Percentiles rank a stretch among this genome's conserved stretches.
Conservation (phyloP, 2,888 invertebrate genomes). For the Oscheius sp. region DNA sequence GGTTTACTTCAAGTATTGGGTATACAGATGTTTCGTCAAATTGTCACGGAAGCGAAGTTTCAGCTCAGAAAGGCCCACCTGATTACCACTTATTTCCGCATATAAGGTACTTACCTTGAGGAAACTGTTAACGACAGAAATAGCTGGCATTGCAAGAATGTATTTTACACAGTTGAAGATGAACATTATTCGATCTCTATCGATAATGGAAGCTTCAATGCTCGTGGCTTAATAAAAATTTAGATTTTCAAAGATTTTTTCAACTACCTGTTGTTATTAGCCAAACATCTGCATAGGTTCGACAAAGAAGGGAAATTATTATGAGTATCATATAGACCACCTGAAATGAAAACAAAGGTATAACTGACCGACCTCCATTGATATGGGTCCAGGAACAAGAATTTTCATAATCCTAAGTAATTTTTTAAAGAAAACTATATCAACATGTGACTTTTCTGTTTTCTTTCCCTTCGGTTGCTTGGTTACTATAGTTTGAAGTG, state of each 20-base stretch:
- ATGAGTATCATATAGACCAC: slow-evolving; percentile 70
- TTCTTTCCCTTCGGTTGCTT: slow-evolving; percentile 28
- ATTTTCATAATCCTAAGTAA: slow-evolving; percentile 58
- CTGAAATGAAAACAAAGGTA: slow-evolving; percentile 29
- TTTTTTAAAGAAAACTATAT: slow-evolving; percentile 53
- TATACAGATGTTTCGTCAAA: slow-evolving; percentile 85
- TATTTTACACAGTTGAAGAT: slow-evolving; percentile 81
- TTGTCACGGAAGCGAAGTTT: slow-evolving; percentile 89
- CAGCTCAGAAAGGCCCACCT: slow-evolving; percentile 90
- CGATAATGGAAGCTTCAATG: slow-evolving; percentile 80
- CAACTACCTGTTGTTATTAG: slow-evolving; percentile 92
- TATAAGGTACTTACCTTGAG: slow-evolving; percentile 78
- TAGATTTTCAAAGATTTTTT: background rate
- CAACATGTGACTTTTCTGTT: slow-evolving; percentile 46
- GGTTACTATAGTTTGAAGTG: slow-evolving; percentile 15
- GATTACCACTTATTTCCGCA: slow-evolving; percentile 39
- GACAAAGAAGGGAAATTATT: slow-evolving; percentile 83
- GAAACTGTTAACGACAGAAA: slow-evolving; percentile 90
- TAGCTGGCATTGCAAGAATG: slow-evolving; percentile 86
- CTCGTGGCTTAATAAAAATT: background rate
- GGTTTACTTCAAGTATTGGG: slow-evolving; percentile 88
- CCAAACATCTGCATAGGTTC: slow-evolving; percentile 96
- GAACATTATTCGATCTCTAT: slow-evolving; percentile 84
- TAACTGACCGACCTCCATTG: slow-evolving; percentile 49
- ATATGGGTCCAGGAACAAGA: slow-evolving; percentile 57